These are phyloP conservation scores for Andrena hattorfiana DNA, from an alignment of 2,888 invertebrate species.

Conservation along the genomic window DNA sequence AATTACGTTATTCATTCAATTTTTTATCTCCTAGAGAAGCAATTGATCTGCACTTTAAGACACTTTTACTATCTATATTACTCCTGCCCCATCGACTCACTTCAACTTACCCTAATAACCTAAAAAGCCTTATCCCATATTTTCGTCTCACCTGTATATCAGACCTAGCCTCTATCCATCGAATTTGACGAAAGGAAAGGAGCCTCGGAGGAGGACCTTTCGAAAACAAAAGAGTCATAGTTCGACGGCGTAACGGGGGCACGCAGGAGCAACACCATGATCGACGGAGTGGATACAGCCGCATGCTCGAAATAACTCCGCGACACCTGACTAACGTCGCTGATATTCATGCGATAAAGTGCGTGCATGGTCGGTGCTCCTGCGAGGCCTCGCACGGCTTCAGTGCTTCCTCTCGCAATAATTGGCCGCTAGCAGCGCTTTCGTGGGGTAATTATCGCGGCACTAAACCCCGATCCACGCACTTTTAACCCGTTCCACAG, in stretches of 20 bases:
- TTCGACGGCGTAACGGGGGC: slow-evolving; percentile 3
- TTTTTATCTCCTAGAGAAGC: too few species aligned
- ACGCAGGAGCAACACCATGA: slow-evolving; percentile 1
- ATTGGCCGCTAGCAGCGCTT: slow-evolving; percentile 70
- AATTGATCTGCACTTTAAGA: too few species aligned
- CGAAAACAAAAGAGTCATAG: not conserved
- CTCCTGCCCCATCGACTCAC: too few species aligned
- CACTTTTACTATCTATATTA: too few species aligned
- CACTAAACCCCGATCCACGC: slow-evolving; percentile 59
- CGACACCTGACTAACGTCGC: slow-evolving; percentile 26
- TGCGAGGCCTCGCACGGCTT: slow-evolving; percentile 59
- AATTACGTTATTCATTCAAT: too few species aligned
- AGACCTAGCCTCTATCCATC: too few species aligned
- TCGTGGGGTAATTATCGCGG: slow-evolving; percentile 71
- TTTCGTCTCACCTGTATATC: too few species aligned
- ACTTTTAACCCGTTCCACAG: slow-evolving; percentile 49
- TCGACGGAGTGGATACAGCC: slow-evolving; percentile 25
- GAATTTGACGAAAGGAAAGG: too few species aligned
- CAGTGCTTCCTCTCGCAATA: slow-evolving; percentile 71
- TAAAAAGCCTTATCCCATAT: too few species aligned
- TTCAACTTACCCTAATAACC: too few species aligned
- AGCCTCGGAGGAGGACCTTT: not conserved
- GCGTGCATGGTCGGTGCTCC: slow-evolving; percentile 23
- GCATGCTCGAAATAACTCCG: slow-evolving; percentile 38
- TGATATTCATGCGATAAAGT: slow-evolving; percentile 50